Conservation (phyloP, 2,797 vertebrate genomes). For the Carcharodon carcharias region DNA sequence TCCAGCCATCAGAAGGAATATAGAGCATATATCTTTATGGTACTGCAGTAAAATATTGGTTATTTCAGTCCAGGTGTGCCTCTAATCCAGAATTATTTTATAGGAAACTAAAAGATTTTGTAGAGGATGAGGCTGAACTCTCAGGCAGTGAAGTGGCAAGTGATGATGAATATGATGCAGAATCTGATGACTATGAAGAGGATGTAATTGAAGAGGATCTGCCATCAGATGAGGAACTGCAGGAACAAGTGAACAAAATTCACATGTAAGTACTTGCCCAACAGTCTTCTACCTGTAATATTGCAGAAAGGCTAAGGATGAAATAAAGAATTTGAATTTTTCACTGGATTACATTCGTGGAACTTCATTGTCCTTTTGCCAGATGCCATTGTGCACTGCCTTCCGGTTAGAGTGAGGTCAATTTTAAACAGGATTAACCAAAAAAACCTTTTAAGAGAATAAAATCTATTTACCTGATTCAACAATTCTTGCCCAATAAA, state of each 20-base stretch:
- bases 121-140: constrained; percentile 91
- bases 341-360: background rate
- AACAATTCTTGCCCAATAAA: background rate
- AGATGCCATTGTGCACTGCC: background rate
- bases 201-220: constrained; percentile 82
- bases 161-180: constrained; percentile 75
- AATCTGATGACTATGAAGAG: constrained; percentile 81
- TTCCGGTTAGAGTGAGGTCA: background rate
- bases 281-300: background rate
- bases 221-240: constrained; percentile 79
- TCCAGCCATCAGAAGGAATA: background rate
- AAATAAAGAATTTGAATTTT: background rate
- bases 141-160: constrained; percentile 83
- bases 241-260: constrained; percentile 87
- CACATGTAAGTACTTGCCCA: constrained; percentile 75
- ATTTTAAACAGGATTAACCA: background rate
- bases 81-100: background rate
- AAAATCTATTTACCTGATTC: background rate
- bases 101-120: constrained; percentile 73
- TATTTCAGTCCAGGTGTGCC: background rate
- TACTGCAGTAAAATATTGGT: background rate
- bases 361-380: background rate
- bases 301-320: background rate
- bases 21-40: background rate
- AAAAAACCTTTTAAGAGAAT: background rate